Evolutionary conservation across 2,113 vertebrate genomes (phyloP), one percentile per base, ranked within the genome.

Genomic region (Cinclus mexicanus): DNA sequence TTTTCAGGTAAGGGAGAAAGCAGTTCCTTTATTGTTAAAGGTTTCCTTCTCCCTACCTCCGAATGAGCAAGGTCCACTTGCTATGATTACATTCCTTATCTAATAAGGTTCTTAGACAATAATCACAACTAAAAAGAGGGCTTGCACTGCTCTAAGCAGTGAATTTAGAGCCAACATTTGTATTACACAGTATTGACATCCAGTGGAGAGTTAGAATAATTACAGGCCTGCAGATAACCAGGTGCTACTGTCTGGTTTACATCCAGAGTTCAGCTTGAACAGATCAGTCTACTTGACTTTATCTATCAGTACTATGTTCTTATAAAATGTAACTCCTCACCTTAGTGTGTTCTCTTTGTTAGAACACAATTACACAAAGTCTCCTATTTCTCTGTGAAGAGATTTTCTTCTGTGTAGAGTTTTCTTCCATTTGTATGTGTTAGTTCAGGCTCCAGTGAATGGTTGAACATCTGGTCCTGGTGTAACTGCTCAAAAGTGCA

Each of bases 161-260:
- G 64, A 63, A 70, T 75, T 72, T 57, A 3, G 23, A 95, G 93
- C 65, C 90, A 96, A 76, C 53, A n/a, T 93, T 98, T 98, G 52
- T 88, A 96, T 97, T 98, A 97, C 97, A 93, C 97, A 96, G 96
- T 97, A 90, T 98, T 98, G 98, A 98, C 98, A 98, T 97, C 98
- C 98, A 98, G 98, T 98, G 98, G 97, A 98, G 95, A 97, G 64
- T 96, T 88, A 72, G 91, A 96, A 97, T 96, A 97, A 98, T 98
- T 98, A 97, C 98, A 98, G 83, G 96, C 95, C 86, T 95, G 28
- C 71, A 85, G 81, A 95, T 52, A 89, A 76, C 49, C 28, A 25
- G 60, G 12, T 25, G 22, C 47, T 89, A 20, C 39, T 6, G 4
- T 68, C 56, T n/a, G 7, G 31, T 71, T 83, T 76, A 10, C 0